phyloP scores from a whole-genome alignment of 2,797 vertebrate genomes.

The Pangasius djambal region DNA sequence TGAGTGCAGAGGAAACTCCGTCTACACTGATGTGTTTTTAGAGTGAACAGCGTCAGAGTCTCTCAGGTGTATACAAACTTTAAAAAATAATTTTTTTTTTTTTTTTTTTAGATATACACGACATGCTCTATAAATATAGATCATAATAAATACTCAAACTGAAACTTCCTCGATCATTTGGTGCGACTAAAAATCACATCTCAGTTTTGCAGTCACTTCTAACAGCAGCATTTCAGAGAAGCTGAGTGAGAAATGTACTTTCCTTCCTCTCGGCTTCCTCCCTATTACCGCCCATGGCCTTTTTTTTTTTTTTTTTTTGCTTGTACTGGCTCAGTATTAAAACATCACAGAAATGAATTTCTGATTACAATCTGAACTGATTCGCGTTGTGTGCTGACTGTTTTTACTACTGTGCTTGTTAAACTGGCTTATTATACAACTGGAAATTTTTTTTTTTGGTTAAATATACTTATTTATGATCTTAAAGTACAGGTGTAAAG shows the following conservation, averaged over 20 bases:
- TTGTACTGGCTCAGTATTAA: background rate
- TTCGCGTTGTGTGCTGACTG: background rate
- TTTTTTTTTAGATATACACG: too few relatives aligned
- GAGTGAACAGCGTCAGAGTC: slow-evolving; percentile 60
- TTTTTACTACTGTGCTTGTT: background rate
- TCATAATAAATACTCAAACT: background rate
- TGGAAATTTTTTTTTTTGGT: too few relatives aligned
- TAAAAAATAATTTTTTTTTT: background rate
- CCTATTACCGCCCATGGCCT: too few relatives aligned
- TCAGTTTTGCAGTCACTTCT: background rate
- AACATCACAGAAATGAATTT: too few relatives aligned
- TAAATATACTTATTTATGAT: too few relatives aligned
- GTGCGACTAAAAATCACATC: background rate
- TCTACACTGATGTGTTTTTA: background rate
- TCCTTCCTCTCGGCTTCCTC: background rate
- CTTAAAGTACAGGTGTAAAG: too few relatives aligned
- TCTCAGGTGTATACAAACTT: background rate
- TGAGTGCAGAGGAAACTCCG: slow-evolving; percentile 69
- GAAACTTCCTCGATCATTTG: background rate
- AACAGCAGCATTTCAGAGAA: background rate
- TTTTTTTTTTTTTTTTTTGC: background rate
- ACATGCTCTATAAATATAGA: background rate
- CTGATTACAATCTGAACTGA: background rate
- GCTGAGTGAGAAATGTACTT: background rate
- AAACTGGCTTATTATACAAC: background rate